Percentiles rank a stretch among this genome's conserved stretches.
Evolutionary conservation across 2,888 invertebrate species (phyloP).

Genomic region (Rhagophthalmus giganteus): DNA sequence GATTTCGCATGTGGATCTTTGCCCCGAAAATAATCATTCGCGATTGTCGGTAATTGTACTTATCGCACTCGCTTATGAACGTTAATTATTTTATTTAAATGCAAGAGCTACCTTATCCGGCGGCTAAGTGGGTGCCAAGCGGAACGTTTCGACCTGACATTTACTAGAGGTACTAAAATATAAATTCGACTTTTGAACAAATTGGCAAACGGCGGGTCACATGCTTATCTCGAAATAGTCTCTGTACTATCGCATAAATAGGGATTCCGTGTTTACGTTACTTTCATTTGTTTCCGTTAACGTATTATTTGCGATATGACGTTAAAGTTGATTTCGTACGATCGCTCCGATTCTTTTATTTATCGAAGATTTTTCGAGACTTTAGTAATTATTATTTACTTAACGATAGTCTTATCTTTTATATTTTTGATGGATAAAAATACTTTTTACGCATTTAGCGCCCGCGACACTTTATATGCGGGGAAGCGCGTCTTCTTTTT

Average conservation of each 20-base stretch:
- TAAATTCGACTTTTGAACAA: conserved; percentile 35
- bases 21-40: neutral
- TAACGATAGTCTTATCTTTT: too few relatives aligned
- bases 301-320: too few relatives aligned
- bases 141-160: conserved; percentile 38
- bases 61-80: neutral
- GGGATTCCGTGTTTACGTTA: conserved; percentile 22
- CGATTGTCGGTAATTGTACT: neutral
- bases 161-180: conserved; percentile 38
- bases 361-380: too few relatives aligned
- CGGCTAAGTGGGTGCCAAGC: conserved; percentile 33
- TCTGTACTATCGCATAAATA: conserved; percentile 18
- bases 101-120: conserved; percentile 7
- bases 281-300: conserved; percentile 5
- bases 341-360: too few relatives aligned
- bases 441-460: too few relatives aligned
- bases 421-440: too few relatives aligned
- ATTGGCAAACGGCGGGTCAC: conserved; percentile 39
- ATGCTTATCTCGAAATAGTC: conserved; percentile 36
- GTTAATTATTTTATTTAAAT: conserved; percentile 4
- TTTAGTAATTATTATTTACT: too few relatives aligned
- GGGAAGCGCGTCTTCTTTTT: too few relatives aligned
- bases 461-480: too few relatives aligned
- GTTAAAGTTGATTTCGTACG: too few relatives aligned
- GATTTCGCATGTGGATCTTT: neutral